A percentile compares a stretch with the other conserved stretches of the same genome.
Conservation (phyloP, 2,797 vertebrate species). For the Enteromius treurensis region DNA sequence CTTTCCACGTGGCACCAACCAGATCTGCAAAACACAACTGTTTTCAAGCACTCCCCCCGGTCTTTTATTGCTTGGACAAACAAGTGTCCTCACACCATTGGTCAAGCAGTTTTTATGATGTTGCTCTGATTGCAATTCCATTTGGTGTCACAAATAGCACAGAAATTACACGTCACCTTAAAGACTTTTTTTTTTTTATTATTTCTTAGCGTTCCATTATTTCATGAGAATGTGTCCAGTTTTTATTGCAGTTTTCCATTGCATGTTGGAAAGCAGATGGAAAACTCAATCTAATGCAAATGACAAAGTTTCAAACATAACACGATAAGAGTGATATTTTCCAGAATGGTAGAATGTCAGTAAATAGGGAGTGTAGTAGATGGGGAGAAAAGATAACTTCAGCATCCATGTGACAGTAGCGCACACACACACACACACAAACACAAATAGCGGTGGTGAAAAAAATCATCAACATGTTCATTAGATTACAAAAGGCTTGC, state of each 20-base stretch:
- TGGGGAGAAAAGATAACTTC: conserved; percentile 5
- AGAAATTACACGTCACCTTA: conserved; percentile 25
- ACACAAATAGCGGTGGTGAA: background rate
- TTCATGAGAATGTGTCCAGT: conserved; percentile 45
- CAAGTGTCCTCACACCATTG: background rate
- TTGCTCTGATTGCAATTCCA: background rate
- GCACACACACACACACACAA: background rate
- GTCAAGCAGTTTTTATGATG: conserved; percentile 31
- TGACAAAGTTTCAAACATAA: conserved; percentile 48
- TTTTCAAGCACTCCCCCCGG: background rate
- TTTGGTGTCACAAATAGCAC: conserved; percentile 15
- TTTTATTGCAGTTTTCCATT: conserved; percentile 58
- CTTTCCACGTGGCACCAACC: background rate
- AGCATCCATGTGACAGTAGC: background rate
- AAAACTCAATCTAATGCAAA: conserved; percentile 53
- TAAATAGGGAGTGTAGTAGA: conserved; percentile 14
- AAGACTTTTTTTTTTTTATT: conserved; percentile 25
- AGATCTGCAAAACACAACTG: background rate
- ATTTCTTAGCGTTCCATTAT: conserved; percentile 50
- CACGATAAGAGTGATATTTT: conserved; percentile 57
- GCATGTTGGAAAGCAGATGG: conserved; percentile 41
- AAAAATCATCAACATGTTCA: background rate
- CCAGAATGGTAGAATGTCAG: conserved; percentile 42
- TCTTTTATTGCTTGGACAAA: background rate
- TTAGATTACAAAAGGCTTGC: no score